phyloP scores from a whole-genome alignment of 2,888 invertebrate genomes.

The Heteropelma amictum region DNA sequence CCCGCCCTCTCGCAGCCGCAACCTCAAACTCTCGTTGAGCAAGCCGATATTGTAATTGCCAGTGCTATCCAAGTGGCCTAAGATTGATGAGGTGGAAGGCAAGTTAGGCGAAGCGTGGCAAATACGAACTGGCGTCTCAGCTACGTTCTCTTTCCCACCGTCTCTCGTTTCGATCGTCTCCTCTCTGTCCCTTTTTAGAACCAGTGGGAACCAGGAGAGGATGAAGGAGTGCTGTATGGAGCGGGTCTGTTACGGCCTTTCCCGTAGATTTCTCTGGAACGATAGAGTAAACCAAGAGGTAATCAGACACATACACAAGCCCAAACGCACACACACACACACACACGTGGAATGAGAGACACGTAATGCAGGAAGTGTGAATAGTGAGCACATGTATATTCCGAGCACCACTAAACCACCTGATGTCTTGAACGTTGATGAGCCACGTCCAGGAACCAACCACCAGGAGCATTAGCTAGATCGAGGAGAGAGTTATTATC shows the following conservation, averaged over 20 bases:
- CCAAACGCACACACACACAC: no score
- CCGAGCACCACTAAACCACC: constrained; percentile 18
- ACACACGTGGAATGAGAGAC: not conserved
- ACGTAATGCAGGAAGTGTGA: not conserved
- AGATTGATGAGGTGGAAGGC: constrained; percentile 76
- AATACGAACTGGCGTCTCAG: constrained; percentile 66
- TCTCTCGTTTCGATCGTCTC: constrained; percentile 21
- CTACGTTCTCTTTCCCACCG: constrained; percentile 20
- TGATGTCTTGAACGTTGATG: constrained; percentile 45
- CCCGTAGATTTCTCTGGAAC: constrained; percentile 40
- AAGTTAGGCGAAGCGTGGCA: constrained; percentile 71
- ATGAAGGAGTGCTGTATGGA: constrained; percentile 1
- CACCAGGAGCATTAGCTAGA: constrained; percentile 3
- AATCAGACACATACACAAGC: not conserved
- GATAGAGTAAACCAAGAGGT: constrained; percentile 43
- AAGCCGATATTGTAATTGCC: constrained; percentile 77
- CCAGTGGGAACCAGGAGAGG: not conserved
- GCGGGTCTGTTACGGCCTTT: constrained; percentile 29
- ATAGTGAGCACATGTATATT: constrained; percentile 18
- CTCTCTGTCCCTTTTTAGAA: constrained; percentile 1
- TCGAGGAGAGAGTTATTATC: constrained; percentile 26
- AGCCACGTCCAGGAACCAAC: constrained; percentile 19
- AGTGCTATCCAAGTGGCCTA: constrained; percentile 74
- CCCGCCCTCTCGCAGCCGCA: constrained; percentile 69
- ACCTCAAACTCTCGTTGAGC: constrained; percentile 74